Conservation (phyloP, 2,113 vertebrate genomes). For the Cyphomyrus discorhynchus region DNA sequence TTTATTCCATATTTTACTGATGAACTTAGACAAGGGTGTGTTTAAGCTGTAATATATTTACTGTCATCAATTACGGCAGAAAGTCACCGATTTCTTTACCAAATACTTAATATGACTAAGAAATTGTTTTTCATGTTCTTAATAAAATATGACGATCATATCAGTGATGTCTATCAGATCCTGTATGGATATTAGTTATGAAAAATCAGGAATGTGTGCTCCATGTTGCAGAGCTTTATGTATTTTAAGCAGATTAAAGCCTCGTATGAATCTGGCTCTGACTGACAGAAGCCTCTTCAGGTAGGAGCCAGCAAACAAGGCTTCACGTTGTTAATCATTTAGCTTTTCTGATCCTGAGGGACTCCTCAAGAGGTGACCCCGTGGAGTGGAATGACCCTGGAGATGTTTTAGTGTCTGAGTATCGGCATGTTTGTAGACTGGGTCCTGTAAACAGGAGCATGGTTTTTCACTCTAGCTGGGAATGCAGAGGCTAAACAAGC, state of each 20-base stretch:
- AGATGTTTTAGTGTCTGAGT: background rate
- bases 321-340: background rate
- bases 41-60: background rate
- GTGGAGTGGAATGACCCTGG: background rate
- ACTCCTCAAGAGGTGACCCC: background rate
- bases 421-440: background rate
- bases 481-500: background rate
- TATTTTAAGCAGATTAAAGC: background rate
- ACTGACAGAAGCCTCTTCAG: background rate
- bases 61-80: background rate
- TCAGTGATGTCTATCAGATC: background rate
- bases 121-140: background rate
- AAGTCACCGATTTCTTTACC: background rate
- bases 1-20: background rate
- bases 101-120: background rate
- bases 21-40: background rate
- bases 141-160: background rate
- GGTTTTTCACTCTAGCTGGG: background rate
- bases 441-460: background rate
- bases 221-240: background rate
- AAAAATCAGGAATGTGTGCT: background rate
- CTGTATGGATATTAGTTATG: background rate
- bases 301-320: background rate
- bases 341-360: background rate
- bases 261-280: background rate